Percentiles rank a stretch among this genome's conserved stretches.
Evolutionary conservation across 2,113 vertebrate genomes (phyloP).

Genomic region (Onychorhynchus coronatus): DNA sequence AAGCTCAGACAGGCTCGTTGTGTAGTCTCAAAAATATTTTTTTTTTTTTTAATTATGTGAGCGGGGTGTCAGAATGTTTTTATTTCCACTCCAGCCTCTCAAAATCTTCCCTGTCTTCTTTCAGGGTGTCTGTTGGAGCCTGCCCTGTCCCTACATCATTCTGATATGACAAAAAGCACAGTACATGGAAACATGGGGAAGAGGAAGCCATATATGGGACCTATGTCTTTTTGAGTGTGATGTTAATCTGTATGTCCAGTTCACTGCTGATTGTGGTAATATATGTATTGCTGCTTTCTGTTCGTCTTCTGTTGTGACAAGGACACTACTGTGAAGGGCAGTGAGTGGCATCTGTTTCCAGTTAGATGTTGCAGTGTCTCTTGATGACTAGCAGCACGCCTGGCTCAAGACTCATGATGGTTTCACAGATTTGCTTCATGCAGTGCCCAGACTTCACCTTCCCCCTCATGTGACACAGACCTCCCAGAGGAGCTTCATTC

Average conservation of each 20-base stretch:
- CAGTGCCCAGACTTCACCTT: neutral
- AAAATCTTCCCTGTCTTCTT: neutral
- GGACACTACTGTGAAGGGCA: accelerated
- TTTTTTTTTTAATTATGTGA: neutral
- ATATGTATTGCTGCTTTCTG: neutral
- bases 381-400: neutral
- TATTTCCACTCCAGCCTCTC: neutral
- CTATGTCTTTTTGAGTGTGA: neutral
- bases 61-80: neutral
- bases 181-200: neutral
- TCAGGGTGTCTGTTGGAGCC: neutral
- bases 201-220: neutral
- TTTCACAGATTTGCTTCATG: neutral
- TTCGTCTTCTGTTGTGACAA: neutral
- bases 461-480: neutral
- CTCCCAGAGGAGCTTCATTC: neutral
- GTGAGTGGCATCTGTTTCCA: neutral
- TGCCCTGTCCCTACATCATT: neutral
- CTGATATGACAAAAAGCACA: neutral
- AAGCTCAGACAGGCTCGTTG: neutral
- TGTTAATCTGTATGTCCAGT: neutral
- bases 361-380: neutral
- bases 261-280: neutral
- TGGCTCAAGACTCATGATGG: neutral
- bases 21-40: neutral